Conservation (phyloP, 2,888 invertebrate genomes). For the Acleris emargana region DNA sequence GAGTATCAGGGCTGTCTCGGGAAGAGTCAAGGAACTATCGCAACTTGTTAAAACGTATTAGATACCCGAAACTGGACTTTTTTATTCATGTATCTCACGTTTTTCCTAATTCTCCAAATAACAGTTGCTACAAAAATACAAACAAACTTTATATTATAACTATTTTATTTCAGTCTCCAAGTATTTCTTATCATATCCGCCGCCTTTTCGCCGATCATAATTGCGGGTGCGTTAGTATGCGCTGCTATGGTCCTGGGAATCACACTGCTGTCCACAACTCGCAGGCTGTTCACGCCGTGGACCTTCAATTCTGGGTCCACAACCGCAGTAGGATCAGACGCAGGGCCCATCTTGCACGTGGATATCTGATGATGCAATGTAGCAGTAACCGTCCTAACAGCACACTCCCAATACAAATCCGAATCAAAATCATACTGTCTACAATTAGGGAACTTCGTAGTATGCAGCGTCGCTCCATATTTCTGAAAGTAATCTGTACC, state of each 20-base stretch:
- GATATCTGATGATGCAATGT: slow-evolving; percentile 88
- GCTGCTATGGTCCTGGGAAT: slow-evolving; percentile 86
- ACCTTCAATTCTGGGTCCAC: slow-evolving; percentile 86
- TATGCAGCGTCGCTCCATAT: slow-evolving; percentile 83
- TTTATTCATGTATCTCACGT: no score
- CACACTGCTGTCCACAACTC: slow-evolving; percentile 88
- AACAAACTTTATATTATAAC: neutral
- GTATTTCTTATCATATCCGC: slow-evolving; percentile 84
- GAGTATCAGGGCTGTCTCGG: no score
- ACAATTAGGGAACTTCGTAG: slow-evolving; percentile 82
- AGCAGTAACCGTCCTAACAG: slow-evolving; percentile 82
- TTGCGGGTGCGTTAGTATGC: slow-evolving; percentile 87
- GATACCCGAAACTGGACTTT: no score
- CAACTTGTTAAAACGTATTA: no score
- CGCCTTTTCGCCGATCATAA: slow-evolving; percentile 89
- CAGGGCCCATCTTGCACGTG: slow-evolving; percentile 88
- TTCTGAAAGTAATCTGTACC: slow-evolving; percentile 83
- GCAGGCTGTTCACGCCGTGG: slow-evolving; percentile 83
- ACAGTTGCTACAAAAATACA: neutral
- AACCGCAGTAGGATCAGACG: slow-evolving; percentile 82
- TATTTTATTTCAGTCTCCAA: slow-evolving; percentile 64
- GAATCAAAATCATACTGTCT: slow-evolving; percentile 76
- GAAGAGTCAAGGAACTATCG: no score
- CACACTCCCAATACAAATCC: slow-evolving; percentile 88
- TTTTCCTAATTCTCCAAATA: neutral